phyloP scores from a whole-genome alignment of 2,888 invertebrate genomes.

The Rhodophaea formosa region DNA sequence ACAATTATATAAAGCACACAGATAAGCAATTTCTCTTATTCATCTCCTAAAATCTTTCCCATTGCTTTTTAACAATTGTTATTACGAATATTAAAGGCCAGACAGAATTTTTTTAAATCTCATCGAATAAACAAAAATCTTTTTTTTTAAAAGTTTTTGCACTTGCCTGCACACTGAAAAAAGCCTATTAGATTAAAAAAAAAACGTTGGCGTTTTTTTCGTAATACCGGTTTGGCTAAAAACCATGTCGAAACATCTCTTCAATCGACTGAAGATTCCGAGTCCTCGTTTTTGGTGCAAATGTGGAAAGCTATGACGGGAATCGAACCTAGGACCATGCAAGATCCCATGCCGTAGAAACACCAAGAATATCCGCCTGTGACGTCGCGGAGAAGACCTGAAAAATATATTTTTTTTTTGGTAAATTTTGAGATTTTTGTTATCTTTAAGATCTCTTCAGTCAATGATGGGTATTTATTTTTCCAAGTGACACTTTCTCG shows the following conservation, averaged over 20 bases:
- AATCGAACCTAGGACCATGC: constrained; percentile 86
- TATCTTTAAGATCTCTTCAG: no score
- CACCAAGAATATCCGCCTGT: constrained; percentile 87
- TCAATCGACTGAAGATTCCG: constrained; percentile 65
- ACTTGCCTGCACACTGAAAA: no score
- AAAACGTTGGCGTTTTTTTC: no score
- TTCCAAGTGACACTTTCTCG: no score
- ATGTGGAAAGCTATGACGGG: constrained; percentile 81
- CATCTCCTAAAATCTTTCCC: neutral
- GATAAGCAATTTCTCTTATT: neutral
- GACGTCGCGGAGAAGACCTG: constrained; percentile 84
- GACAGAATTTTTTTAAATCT: no score
- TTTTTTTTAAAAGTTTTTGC: no score
- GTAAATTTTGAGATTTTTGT: no score
- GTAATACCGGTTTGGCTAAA: neutral
- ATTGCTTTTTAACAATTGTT: neutral
- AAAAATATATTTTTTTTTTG: constrained; percentile 27
- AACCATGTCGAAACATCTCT: neutral
- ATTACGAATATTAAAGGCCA: neutral
- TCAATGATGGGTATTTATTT: no score
- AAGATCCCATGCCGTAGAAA: constrained; percentile 89
- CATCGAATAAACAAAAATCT: no score
- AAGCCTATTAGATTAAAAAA: no score
- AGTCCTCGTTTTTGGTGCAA: constrained; percentile 64
- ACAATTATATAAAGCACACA: neutral